Base-by-base conservation (phyloP, 2,113 vertebrate genomes). In the Nothobranchius kuhntae region DNA sequence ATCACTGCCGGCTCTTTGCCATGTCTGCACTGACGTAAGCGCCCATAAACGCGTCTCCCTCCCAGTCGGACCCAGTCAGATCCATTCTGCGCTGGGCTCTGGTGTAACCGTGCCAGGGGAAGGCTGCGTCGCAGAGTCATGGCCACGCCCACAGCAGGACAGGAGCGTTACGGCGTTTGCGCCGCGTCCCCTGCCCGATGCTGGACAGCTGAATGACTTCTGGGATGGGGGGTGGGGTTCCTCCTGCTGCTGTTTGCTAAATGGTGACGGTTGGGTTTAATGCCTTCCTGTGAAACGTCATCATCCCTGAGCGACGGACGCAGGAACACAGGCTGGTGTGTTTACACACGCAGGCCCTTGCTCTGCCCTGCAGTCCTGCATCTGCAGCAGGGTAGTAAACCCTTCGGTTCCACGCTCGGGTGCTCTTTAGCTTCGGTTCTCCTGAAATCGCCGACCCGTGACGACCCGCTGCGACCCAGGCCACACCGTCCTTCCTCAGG, bases 51-150 rank as follows among this genome's bases (percentile, higher is more conserved):
- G 30, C 4, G 3, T 30, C 30, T 30, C 30, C 30, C 30, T 30
- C 30, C 21, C 21, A 21, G 21, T 21, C 21, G 21, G 30, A 30
- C 4, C 21, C 21, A 21, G 30, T 55, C 71, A 61, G 55, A 83
- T 75, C 91, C 90, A 90, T 92, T 91, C 87, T 56, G 68, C 89
- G 87, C 91, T 91, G 90, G 83, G 85, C 67, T 89, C 75, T 77
- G 48, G 68, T 69, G 63, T 82, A 72, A 78, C 58, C 65, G 53
- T 30, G 52, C 67, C 15, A 61, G 45, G 6, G 42, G 44, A 61
- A 47, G 56, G 50, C 73, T 42, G 80, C 77, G 42, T 78, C 55
- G 1, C 46, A n/a, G 65, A 80, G 64, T 51, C 36, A 4, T 11
- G 59, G 61, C 81, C 85, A 82, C 81, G 53, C 85, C 85, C 84